Evolutionary conservation across 2,888 invertebrate species (phyloP), one percentile per base, ranked within the genome.

Genomic region (Theretra japonica): DNA sequence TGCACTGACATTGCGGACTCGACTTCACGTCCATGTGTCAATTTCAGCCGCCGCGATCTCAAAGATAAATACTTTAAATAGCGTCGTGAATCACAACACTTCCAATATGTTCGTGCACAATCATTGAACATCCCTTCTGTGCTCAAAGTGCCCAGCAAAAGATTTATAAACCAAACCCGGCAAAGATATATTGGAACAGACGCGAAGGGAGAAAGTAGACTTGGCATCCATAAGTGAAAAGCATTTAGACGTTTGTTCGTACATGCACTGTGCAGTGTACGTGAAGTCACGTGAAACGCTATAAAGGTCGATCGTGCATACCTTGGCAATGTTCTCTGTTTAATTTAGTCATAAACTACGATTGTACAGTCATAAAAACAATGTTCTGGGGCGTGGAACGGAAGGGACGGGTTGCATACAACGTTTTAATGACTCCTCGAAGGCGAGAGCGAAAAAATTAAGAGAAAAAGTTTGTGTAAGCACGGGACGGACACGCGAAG

Each of bases 171-270:
- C 48, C 23, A 41, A 62, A 62, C 8, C 62, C 23, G 48, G 23
- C n/a, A 53, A 53, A 83, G 77, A 86, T 86, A 81, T 85, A 86
- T 87, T 79, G 77, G 76, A 81, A 75, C 75, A 73, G 75, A 83
- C 79, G 84, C 80, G 72, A 74, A 76, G 74, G 84, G 88, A 86
- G 90, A 90, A 90, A 90, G 89, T 86, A 73, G 78, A 82, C 80
- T 89, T 90, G 89, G 89, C 90, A 88, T 79, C 82, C 83, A 83
- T 82, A 85, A 86, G 84, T 41, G 85, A 83, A 86, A 85, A 82
- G 77, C 76, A 82, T 82, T 77, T 79, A 76, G 78, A 79, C 80
- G 77, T 75, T 76, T 76, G 75, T 72, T 69, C 72, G 75, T 76
- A 79, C 75, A 77, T 73, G 76, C 75, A 82, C 78, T 75, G 76